Evolutionary conservation across 2,797 vertebrate genomes (phyloP).

Genomic region (Sorex maritimensis): DNA sequence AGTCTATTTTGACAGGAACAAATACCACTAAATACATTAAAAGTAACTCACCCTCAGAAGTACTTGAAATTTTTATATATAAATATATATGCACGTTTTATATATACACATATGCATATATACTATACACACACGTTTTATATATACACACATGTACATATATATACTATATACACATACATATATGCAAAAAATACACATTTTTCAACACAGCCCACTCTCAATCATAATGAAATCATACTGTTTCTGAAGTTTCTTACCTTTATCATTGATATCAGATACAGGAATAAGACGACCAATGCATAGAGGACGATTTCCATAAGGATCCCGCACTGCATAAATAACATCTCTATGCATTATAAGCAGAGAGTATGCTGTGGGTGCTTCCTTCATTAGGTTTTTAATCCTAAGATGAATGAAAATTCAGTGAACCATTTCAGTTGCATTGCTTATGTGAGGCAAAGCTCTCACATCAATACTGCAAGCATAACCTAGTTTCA

Average conservation of each 20-base stretch:
- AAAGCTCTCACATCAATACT: conserved; percentile 11
- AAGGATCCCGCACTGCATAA: conserved; percentile 98
- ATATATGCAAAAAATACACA: neutral
- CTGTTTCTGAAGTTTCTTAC: conserved; percentile 88
- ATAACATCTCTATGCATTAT: conserved; percentile 98
- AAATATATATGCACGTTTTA: neutral
- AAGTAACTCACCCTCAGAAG: conserved; percentile 28
- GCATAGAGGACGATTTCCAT: conserved; percentile 97
- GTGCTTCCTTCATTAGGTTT: conserved; percentile 98
- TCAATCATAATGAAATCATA: conserved; percentile 29
- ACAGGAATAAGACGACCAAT: conserved; percentile 96
- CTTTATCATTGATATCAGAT: conserved; percentile 94
- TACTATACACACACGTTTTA: too few species aligned
- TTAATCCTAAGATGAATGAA: conserved; percentile 94
- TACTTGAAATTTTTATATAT: neutral
- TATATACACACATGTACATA: too few species aligned
- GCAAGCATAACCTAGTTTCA: neutral
- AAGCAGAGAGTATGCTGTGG: conserved; percentile 97
- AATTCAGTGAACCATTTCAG: conserved; percentile 23
- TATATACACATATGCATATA: too few species aligned
- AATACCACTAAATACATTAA: conserved; percentile 30
- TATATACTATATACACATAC: too few species aligned
- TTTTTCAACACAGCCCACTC: neutral
- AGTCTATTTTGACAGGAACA: conserved; percentile 1
- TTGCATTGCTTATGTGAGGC: neutral